Conservation (phyloP, 2,888 invertebrate genomes). For the Notodonta dromedarius region DNA sequence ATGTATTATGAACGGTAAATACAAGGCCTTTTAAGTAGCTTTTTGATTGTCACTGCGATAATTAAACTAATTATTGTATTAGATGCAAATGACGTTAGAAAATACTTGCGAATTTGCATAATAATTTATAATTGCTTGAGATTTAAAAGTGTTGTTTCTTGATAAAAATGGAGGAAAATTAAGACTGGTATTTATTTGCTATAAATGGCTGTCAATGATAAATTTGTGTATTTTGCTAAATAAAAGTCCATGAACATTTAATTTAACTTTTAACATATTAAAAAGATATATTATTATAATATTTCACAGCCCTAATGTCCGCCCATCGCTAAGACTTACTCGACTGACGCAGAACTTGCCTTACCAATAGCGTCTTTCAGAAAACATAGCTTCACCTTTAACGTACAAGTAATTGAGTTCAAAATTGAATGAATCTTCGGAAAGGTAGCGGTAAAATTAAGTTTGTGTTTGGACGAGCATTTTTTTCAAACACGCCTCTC, state of each 20-base stretch:
- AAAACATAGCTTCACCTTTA: slow-evolving; percentile 4
- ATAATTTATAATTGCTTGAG: background rate
- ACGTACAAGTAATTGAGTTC: accelerated
- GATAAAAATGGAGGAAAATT: too few species aligned
- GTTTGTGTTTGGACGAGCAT: slow-evolving; percentile 40
- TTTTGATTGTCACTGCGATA: slow-evolving; percentile 31
- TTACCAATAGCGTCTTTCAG: slow-evolving; percentile 23
- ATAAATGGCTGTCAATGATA: too few species aligned
- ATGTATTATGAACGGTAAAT: background rate
- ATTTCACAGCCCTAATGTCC: slow-evolving; percentile 55
- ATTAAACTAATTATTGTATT: slow-evolving; percentile 18
- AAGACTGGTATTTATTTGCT: too few species aligned
- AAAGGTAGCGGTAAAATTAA: slow-evolving; percentile 13
- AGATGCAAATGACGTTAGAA: slow-evolving; percentile 26
- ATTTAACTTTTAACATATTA: slow-evolving; percentile 19
- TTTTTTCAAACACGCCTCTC: slow-evolving; percentile 56
- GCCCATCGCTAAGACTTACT: slow-evolving; percentile 59
- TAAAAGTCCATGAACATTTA: background rate
- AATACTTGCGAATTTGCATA: slow-evolving; percentile 6
- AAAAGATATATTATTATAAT: slow-evolving; percentile 41
- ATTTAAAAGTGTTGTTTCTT: too few species aligned
- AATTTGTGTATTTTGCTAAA: background rate
- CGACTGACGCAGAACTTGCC: slow-evolving; percentile 54
- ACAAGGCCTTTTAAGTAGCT: slow-evolving; percentile 8
- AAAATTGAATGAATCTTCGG: slow-evolving; percentile 5